Percentiles rank a stretch among this genome's conserved stretches.
Conservation (phyloP, 2,888 invertebrate species). For the Aquatica leii region DNA sequence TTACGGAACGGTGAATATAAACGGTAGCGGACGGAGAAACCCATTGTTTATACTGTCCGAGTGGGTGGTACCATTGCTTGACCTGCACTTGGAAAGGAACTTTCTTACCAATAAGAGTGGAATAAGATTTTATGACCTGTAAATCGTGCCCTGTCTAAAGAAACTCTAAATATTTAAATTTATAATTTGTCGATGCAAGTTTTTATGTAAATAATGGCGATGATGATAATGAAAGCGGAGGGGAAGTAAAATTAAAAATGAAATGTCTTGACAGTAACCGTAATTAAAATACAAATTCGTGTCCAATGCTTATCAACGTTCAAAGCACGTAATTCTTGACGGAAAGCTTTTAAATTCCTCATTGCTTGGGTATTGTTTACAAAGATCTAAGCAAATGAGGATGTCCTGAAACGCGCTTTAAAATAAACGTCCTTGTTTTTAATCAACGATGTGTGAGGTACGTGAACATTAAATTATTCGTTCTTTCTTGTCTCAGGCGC, state of each 20-base stretch:
- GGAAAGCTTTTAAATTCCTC: constrained; percentile 53
- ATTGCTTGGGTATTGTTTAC: constrained; percentile 50
- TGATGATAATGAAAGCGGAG: too few relatives aligned
- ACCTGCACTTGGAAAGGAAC: constrained; percentile 20
- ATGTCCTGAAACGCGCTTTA: constrained; percentile 21
- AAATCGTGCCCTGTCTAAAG: constrained; percentile 21
- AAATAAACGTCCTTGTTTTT: constrained; percentile 33
- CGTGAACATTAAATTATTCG: constrained; percentile 11
- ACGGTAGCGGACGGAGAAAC: constrained; percentile 49
- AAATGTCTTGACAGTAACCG: too few relatives aligned
- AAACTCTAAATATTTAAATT: constrained; percentile 15
- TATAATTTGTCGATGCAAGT: constrained; percentile 6
- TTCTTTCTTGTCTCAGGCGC: constrained; percentile 7
- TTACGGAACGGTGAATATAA: constrained; percentile 51
- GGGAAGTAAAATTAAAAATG: too few relatives aligned
- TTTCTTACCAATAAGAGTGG: constrained; percentile 18
- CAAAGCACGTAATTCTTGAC: constrained; percentile 52
- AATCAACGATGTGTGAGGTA: constrained; percentile 33
- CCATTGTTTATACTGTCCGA: constrained; percentile 52
- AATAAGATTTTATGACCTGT: constrained; percentile 22
- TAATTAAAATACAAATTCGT: constrained; percentile 42
- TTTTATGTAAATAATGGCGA: neutral
- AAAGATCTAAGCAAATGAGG: constrained; percentile 24
- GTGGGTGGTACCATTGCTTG: constrained; percentile 44
- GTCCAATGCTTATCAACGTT: constrained; percentile 45